Conservation (phyloP, 2,888 invertebrate species). For the Ferdinandea cuprea region DNA sequence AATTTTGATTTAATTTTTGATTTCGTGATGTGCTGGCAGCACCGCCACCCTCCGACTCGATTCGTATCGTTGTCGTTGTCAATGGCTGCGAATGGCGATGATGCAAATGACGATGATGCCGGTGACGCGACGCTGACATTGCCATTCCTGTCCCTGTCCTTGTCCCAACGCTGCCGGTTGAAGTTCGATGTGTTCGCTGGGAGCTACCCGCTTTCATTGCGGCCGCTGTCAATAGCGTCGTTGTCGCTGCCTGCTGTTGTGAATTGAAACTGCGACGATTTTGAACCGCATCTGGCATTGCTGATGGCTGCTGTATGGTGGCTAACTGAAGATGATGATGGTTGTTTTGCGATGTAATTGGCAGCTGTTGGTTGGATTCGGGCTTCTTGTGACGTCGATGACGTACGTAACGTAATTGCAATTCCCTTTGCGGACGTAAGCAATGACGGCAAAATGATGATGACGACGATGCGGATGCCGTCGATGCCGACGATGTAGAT, state of each 20-base stretch:
- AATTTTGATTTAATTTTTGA: constrained; percentile 76
- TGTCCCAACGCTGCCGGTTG: constrained; percentile 75
- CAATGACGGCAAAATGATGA: constrained; percentile 80
- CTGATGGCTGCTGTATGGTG: constrained; percentile 76
- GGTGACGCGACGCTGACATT: constrained; percentile 41
- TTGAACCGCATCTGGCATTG: constrained; percentile 75
- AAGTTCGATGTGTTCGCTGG: constrained; percentile 80
- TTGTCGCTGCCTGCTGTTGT: constrained; percentile 73
- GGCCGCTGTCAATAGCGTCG: constrained; percentile 61
- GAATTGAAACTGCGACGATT: constrained; percentile 75
- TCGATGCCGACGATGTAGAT: constrained; percentile 65
- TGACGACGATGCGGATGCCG: constrained; percentile 56
- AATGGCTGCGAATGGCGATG: constrained; percentile 66
- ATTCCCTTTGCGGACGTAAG: constrained; percentile 79
- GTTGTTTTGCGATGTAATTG: constrained; percentile 29
- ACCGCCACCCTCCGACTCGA: constrained; percentile 63
- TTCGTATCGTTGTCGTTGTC: constrained; percentile 74
- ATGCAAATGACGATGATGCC: constrained; percentile 57
- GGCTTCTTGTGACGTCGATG: constrained; percentile 69
- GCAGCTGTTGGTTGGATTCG: constrained; percentile 54
- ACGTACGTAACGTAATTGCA: constrained; percentile 77
- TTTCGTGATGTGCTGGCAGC: constrained; percentile 50
- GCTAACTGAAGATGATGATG: constrained; percentile 37
- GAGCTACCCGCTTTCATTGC: constrained; percentile 75
- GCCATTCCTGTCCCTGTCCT: constrained; percentile 52